Base-by-base conservation (phyloP, 2,113 vertebrate species). In the Shinisaurus crocodilurus region DNA sequence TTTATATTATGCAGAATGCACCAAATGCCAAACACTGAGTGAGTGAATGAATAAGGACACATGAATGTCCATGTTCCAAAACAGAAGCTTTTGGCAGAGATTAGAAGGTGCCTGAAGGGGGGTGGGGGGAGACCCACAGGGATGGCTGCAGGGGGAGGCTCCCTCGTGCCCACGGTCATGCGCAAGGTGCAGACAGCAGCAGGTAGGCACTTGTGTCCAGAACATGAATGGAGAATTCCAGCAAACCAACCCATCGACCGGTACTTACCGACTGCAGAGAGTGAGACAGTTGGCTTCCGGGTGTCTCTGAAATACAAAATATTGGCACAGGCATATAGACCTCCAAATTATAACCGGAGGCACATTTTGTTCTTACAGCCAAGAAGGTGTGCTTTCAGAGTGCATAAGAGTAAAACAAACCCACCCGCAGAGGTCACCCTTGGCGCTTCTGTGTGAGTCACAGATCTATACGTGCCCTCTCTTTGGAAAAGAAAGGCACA, bases 261-360 rank as follows among this genome's bases (percentile, higher is more conserved):
- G 74, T 37, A 98, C 99, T 98, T 94, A 99, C 99, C 99, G 0
- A 99, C 99, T 8, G 99, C 99, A 20, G 99, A 99, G 1, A 99
- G 97, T 0, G 98, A 98, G 89, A 98, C 98, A 0, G 98, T 97
- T 27, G 99, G 99, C 87, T 99, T 99, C 88, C 99, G 97, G 10
- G 99, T 98, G 95, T 99, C 99, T 92, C 99, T 99, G 97, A 85
- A 97, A 97, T 1, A 96, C 13, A 96, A 91, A 80, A 6, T 6
- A 82, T 40, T 84, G 50, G 69, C 50, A 29, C 94, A 89, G 95
- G 92, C 8, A 91, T 77, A 76, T 0, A 1, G 45, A 50, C 27
- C 63, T 75, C 37, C 27, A 15, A 70, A 69, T 69, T 88, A 54
- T 54, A 23, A 54, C 65, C 57, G 45, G 9, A 60, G 9, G 29